Conservation (phyloP, 2,888 invertebrate species). For the Spisula solida region DNA sequence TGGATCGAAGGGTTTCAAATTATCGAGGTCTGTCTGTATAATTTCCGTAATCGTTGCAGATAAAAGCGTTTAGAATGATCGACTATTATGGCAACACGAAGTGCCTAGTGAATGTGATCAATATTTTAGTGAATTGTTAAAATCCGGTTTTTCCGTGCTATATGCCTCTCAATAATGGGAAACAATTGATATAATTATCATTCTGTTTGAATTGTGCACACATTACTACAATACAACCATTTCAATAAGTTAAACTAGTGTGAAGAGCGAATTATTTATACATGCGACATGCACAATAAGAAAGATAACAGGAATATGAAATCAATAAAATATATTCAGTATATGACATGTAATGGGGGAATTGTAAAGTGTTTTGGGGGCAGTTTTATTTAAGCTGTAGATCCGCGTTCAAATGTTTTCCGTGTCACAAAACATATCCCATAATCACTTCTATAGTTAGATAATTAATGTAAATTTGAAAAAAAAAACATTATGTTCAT, state of each 20-base stretch:
- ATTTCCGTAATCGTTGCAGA: neutral
- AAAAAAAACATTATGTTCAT: too few relatives aligned
- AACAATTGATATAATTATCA: neutral
- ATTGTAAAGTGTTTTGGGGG: neutral
- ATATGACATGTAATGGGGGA: too few relatives aligned
- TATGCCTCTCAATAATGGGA: neutral
- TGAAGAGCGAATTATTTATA: neutral
- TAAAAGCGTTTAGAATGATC: neutral
- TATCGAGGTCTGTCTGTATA: too few relatives aligned
- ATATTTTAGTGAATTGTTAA: conserved; percentile 14
- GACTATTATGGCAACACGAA: neutral
- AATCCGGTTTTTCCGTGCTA: neutral
- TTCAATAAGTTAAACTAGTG: neutral
- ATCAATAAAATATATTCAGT: too few relatives aligned
- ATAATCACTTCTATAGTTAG: too few relatives aligned
- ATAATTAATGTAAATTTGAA: too few relatives aligned
- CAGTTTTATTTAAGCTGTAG: neutral
- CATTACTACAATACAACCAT: neutral
- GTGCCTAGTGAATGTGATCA: neutral
- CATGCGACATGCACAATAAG: neutral
- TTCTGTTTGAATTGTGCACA: neutral
- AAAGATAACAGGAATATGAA: neutral
- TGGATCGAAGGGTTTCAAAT: too few relatives aligned
- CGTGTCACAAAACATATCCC: too few relatives aligned
- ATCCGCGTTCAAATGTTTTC: neutral